Evolutionary conservation across 2,113 vertebrate species (phyloP), one percentile per base, ranked within the genome.

Genomic region (Gymnobelideus leadbeateri): DNA sequence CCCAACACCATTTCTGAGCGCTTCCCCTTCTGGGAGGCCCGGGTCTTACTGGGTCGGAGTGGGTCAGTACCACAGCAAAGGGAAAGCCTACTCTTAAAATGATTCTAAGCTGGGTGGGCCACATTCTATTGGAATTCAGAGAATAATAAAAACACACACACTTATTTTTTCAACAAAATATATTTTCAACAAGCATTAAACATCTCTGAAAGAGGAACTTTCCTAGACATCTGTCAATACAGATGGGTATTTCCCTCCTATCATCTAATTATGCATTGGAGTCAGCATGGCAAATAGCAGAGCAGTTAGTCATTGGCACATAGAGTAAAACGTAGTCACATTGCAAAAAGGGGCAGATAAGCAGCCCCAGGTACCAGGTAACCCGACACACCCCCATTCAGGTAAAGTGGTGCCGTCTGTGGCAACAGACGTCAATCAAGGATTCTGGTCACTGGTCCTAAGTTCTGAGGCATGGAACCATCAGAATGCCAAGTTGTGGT

Each of bases 401-500:
- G 31, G 2, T 37, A 68, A 37, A 68, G 11, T 12, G 28, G 31
- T 12, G 31, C 14, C 31, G 37, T 37, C 28, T 68, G 2, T 37
- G 28, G 26, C 11, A 31, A 68, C 28, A 49, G 37, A 68, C 3
- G 4, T 12, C 57, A 37, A 68, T 68, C 28, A 68, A 37, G 28
- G 57, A 55, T 25, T 26, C 9, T 26, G 54, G 54, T 26, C 8
- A 55, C 28, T 68, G 57, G 3, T 11, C 57, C 12, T 37, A 68
- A 68, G 54, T 26, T 24, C 25, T 26, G 19, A 93, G 96, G 98
- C 97, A 95, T 77, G 96, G 98, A 96, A 97, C 98, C 97, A 98
- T 3, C 31, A 98, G 98, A 98, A 98, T 96, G 25, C 96, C 98
- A 96, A 61, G 9, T 28, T 31, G 31, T 0, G 57, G 3, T 97